Percentiles rank a stretch among this genome's conserved stretches.
These are phyloP conservation scores for Chironomus striatipennis DNA, from an alignment of 1,140 invertebrate genomes.

Conservation along the genomic window DNA sequence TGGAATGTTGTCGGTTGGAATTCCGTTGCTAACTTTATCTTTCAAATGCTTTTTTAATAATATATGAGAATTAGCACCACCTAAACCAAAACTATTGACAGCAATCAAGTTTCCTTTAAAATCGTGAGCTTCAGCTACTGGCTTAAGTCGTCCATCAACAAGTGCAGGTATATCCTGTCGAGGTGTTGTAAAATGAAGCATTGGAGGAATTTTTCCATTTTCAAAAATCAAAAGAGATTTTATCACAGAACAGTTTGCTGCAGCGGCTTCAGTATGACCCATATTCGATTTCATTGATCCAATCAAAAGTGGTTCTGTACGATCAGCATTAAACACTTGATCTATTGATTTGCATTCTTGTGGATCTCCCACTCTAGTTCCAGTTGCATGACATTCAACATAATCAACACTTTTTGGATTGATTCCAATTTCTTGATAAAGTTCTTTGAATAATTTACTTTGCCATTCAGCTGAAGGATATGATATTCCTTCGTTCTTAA, in stretches of 20 bases:
- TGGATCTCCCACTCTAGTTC: slow-evolving; percentile 92
- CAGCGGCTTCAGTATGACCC: slow-evolving; percentile 94
- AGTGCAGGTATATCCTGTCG: slow-evolving; percentile 85
- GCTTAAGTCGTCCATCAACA: slow-evolving; percentile 74
- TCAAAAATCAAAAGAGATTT: slow-evolving; percentile 87
- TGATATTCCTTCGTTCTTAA: too few relatives aligned
- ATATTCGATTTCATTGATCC: slow-evolving; percentile 97
- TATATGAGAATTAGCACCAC: slow-evolving; percentile 91
- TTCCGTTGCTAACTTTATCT: slow-evolving; percentile 47
- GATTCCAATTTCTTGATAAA: slow-evolving; percentile 76
- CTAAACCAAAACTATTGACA: slow-evolving; percentile 95
- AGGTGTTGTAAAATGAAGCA: slow-evolving; percentile 80
- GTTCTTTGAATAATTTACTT: slow-evolving; percentile 69
- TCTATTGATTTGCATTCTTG: slow-evolving; percentile 91
- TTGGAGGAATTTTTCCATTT: slow-evolving; percentile 83
- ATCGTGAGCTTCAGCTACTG: slow-evolving; percentile 66
- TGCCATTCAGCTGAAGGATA: slow-evolving; percentile 84
- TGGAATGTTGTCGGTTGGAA: slow-evolving; percentile 46
- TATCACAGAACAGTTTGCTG: slow-evolving; percentile 78
- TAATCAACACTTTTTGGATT: slow-evolving; percentile 73
- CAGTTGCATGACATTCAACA: slow-evolving; percentile 96
- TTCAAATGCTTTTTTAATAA: slow-evolving; percentile 72
- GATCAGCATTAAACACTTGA: slow-evolving; percentile 81
- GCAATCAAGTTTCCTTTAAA: slow-evolving; percentile 81
- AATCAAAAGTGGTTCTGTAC: slow-evolving; percentile 71